Evolutionary conservation across 2,113 vertebrate genomes (phyloP).

Genomic region (Xenopus borealis): DNA sequence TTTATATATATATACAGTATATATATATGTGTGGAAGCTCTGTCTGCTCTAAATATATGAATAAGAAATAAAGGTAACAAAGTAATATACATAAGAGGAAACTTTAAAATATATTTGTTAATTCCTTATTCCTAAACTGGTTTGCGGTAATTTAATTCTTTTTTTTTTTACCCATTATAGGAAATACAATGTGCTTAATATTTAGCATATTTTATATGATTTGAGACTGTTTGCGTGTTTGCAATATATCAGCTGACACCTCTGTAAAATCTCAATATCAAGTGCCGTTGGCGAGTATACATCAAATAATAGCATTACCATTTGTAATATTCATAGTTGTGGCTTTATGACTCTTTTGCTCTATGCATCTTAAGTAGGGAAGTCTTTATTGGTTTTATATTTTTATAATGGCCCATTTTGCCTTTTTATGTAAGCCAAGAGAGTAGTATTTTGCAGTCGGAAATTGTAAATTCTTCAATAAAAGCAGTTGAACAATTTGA

Average conservation of each 20-base stretch:
- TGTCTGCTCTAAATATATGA: slow-evolving; percentile 59
- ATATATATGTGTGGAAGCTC: slow-evolving; percentile 54
- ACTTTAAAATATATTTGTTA: slow-evolving; percentile 62
- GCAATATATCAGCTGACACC: slow-evolving; percentile 75
- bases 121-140: slow-evolving; percentile 63
- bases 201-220: slow-evolving; percentile 66
- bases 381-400: slow-evolving; percentile 57
- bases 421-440: slow-evolving; percentile 49
- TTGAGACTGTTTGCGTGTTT: slow-evolving; percentile 70
- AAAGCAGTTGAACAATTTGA: background rate
- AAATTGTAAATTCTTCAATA: background rate
- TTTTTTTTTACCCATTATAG: slow-evolving; percentile 54
- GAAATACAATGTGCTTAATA: slow-evolving; percentile 68
- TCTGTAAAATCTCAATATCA: slow-evolving; percentile 75
- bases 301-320: slow-evolving; percentile 67
- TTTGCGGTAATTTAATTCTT: slow-evolving; percentile 58
- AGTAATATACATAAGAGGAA: slow-evolving; percentile 48
- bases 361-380: slow-evolving; percentile 59
- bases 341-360: slow-evolving; percentile 61
- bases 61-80: slow-evolving; percentile 53
- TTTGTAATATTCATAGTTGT: slow-evolving; percentile 66
- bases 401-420: slow-evolving; percentile 58
- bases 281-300: slow-evolving; percentile 70
- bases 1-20: too few species aligned
- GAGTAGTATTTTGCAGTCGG: slow-evolving; percentile 46